These are phyloP conservation scores for Leptopilina boulardi DNA, from an alignment of 1,140 invertebrate genomes.

Conservation along the genomic window DNA sequence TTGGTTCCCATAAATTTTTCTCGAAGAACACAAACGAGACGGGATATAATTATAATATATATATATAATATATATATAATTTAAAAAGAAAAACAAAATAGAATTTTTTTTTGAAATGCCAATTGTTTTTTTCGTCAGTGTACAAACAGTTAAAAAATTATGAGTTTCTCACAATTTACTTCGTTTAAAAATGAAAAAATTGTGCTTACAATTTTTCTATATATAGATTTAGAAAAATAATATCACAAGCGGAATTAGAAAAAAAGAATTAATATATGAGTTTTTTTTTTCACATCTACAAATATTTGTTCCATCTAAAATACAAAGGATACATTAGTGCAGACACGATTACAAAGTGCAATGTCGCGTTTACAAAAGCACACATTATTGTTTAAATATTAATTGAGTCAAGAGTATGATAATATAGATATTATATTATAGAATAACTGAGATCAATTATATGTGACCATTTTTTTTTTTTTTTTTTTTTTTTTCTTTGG, in stretches of 20 bases:
- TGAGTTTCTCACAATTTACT: background rate
- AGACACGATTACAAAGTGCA: background rate
- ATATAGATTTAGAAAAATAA: background rate
- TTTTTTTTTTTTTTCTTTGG: no score
- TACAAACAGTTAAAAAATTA: conserved; percentile 21
- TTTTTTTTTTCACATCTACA: background rate
- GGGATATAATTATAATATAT: background rate
- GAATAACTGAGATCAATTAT: background rate
- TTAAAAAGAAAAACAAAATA: conserved; percentile 4
- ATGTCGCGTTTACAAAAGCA: conserved; percentile 27
- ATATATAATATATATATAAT: background rate
- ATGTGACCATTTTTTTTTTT: background rate
- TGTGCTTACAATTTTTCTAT: background rate
- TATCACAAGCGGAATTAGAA: conserved; percentile 12
- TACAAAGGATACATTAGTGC: conserved; percentile 16
- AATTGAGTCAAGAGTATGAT: conserved; percentile 3
- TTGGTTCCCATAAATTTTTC: conserved; percentile 13
- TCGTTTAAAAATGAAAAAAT: background rate
- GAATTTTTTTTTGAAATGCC: background rate
- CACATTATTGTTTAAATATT: conserved; percentile 21
- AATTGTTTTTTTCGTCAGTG: conserved; percentile 7
- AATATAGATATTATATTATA: conserved; percentile 7
- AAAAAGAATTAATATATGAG: background rate
- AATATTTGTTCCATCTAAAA: background rate
- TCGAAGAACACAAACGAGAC: conserved; percentile 26